A percentile compares a stretch with the other conserved stretches of the same genome.
These are phyloP conservation scores for Ochropleura plecta DNA, from an alignment of 2,888 invertebrate species.

Conservation along the genomic window DNA sequence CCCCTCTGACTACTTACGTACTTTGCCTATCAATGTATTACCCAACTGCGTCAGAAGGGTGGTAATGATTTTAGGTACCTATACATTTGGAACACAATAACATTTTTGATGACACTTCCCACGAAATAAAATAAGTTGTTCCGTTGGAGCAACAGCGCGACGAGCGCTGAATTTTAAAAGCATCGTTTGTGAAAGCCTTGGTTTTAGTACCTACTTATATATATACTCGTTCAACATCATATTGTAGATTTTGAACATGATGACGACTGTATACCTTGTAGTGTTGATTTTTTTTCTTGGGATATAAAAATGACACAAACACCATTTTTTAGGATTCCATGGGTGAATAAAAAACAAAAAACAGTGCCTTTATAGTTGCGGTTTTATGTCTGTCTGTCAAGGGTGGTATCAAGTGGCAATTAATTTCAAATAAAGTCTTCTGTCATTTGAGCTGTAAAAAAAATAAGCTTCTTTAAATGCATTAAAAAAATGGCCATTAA, in stretches of 20 bases:
- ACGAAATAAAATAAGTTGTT: slow-evolving; percentile 39
- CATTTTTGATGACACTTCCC: not conserved
- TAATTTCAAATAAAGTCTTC: not conserved
- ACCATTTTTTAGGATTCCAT: not conserved
- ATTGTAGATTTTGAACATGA: not conserved
- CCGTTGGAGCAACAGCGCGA: slow-evolving; percentile 19
- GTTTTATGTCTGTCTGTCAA: not conserved
- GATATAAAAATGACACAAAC: too few species aligned
- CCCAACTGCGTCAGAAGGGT: not conserved
- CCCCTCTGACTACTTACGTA: not conserved
- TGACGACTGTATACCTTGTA: not conserved
- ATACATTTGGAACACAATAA: slow-evolving; percentile 3
- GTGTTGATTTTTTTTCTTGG: not conserved
- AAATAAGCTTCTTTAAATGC: not conserved
- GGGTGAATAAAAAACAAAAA: not conserved
- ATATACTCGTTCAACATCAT: not conserved
- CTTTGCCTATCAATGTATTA: not conserved
- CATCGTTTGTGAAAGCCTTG: slow-evolving; percentile 30
- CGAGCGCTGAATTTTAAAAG: slow-evolving; percentile 42
- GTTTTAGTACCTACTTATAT: slow-evolving; percentile 24
- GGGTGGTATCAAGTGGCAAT: not conserved
- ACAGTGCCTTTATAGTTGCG: not conserved
- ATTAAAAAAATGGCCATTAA: not conserved
- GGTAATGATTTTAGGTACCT: not conserved
- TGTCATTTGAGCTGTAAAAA: not conserved